Conservation (phyloP, 2,113 vertebrate species). For the Grammomys dolichurus region DNA sequence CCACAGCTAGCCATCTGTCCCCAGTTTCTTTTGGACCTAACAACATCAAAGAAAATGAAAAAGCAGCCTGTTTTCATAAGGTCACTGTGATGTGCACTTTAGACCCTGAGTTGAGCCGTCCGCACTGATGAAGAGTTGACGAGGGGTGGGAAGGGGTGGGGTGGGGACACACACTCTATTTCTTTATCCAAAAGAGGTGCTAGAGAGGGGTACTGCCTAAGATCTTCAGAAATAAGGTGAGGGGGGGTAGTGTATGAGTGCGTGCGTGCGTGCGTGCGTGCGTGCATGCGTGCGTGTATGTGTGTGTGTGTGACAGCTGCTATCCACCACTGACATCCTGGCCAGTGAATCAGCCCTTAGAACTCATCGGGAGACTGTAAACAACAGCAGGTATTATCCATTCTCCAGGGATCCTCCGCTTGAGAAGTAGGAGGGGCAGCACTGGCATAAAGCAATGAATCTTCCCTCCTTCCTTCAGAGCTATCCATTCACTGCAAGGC, state of each 20-base stretch:
- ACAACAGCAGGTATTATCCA: neutral
- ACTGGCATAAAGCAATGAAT: neutral
- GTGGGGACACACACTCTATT: neutral
- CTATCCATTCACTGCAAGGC: neutral
- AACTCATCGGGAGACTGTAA: neutral
- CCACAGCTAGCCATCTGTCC: neutral
- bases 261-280: neutral
- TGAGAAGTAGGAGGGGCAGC: neutral
- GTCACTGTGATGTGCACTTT: neutral
- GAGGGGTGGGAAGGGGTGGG: neutral
- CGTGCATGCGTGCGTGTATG: neutral
- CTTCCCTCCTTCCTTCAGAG: neutral
- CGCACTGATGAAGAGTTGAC: neutral
- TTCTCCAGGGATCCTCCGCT: neutral
- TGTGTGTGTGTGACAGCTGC: neutral
- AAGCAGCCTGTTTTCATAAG: neutral
- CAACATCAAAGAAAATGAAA: neutral
- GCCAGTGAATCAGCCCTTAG: neutral
- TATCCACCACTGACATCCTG: neutral
- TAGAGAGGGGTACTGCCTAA: neutral
- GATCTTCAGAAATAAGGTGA: neutral
- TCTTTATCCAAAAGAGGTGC: neutral
- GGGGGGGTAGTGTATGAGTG: neutral
- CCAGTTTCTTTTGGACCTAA: neutral
- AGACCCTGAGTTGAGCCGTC: neutral